Conservation (phyloP, 2,888 invertebrate species). For the Spatulosminthurus flaviceps region DNA sequence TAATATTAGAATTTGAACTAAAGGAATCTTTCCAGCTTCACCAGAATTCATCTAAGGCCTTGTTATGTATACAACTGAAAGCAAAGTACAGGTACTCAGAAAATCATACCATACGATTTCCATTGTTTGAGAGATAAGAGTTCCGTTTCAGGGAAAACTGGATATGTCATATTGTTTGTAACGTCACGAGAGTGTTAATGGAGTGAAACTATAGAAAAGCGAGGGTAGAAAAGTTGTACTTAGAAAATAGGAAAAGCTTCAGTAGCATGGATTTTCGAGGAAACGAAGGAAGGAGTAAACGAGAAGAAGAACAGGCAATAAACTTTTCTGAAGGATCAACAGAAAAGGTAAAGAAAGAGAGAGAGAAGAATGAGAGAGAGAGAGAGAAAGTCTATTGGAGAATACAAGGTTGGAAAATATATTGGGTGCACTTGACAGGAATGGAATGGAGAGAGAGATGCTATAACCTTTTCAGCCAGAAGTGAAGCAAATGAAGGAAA, state of each 20-base stretch:
- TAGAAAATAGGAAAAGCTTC: not conserved
- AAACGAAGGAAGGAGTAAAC: not conserved
- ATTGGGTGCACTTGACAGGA: constrained; percentile 48
- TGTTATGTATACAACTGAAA: no score
- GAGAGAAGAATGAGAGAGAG: constrained; percentile 24
- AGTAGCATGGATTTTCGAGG: no score
- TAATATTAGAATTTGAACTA: no score
- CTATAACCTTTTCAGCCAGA: constrained; percentile 41
- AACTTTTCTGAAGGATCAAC: constrained; percentile 38
- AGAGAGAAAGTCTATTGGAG: constrained; percentile 29
- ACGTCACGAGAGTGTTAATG: no score
- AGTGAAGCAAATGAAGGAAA: constrained; percentile 49
- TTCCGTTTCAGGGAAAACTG: no score
- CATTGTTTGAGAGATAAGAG: no score
- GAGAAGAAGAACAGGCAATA: constrained; percentile 39
- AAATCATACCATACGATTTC: no score
- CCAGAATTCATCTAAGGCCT: no score
- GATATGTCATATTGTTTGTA: no score
- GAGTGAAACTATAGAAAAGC: no score
- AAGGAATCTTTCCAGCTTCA: no score
- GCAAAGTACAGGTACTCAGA: no score
- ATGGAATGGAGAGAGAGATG: constrained; percentile 21
- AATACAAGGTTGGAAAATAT: not conserved
- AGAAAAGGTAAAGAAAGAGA: constrained; percentile 24
- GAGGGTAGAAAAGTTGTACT: not conserved